Conservation (phyloP, 2,113 vertebrate genomes). For the Hyla sarda region DNA sequence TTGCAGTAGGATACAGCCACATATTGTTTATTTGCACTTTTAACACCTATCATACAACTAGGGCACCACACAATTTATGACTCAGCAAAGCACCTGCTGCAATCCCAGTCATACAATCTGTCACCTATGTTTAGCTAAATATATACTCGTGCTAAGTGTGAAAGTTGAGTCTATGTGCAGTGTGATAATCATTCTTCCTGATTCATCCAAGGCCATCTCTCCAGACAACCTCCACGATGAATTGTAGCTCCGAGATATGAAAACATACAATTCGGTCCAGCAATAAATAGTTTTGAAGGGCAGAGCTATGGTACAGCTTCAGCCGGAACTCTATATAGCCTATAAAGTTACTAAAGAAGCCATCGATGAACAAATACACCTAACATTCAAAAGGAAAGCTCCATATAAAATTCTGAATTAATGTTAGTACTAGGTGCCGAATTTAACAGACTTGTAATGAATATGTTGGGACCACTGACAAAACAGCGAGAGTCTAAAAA, state of each 20-base stretch:
- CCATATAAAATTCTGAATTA: too few species aligned
- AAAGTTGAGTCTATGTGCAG: constrained; percentile 5
- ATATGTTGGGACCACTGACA: too few species aligned
- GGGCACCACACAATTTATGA: background rate
- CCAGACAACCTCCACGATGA: constrained; percentile 26
- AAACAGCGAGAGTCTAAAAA: too few species aligned
- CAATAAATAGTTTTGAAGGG: background rate
- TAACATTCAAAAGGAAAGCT: too few species aligned
- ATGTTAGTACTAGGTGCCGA: too few species aligned
- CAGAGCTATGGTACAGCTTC: background rate
- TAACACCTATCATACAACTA: background rate
- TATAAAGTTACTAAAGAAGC: too few species aligned
- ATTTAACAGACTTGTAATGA: too few species aligned
- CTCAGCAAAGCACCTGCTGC: constrained; percentile 31
- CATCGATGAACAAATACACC: too few species aligned
- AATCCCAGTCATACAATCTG: constrained; percentile 43
- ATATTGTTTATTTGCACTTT: constrained; percentile 4
- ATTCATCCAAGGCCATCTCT: constrained; percentile 21
- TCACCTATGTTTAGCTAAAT: constrained; percentile 42
- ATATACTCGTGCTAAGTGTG: constrained; percentile 42
- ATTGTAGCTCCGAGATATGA: background rate
- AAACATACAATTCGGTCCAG: background rate
- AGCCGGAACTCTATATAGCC: too few species aligned
- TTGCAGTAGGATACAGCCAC: background rate
- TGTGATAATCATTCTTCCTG: constrained; percentile 20